Conservation (phyloP, 2,888 invertebrate genomes). For the Andrena marginata region DNA sequence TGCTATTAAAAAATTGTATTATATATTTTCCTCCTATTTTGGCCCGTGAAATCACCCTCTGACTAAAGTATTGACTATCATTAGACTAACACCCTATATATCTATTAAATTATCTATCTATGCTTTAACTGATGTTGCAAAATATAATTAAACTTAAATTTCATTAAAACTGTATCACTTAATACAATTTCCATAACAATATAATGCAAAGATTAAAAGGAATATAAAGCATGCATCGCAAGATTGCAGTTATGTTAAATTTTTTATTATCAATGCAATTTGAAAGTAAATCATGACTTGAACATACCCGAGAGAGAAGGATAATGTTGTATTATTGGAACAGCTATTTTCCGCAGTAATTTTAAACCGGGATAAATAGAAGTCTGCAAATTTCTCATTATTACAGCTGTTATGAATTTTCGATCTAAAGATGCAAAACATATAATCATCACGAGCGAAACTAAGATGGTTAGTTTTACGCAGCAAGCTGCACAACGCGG, state of each 20-base stretch:
- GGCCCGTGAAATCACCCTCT: no score
- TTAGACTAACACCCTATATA: no score
- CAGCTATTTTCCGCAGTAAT: slow-evolving; percentile 89
- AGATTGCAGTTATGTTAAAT: neutral
- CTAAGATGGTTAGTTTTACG: slow-evolving; percentile 72
- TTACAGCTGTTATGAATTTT: slow-evolving; percentile 88
- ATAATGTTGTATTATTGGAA: slow-evolving; percentile 91
- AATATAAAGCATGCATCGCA: neutral
- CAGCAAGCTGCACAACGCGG: slow-evolving; percentile 56
- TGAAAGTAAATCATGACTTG: neutral
- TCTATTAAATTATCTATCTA: no score
- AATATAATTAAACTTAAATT: neutral
- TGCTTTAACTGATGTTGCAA: no score
- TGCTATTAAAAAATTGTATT: no score
- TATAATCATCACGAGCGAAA: slow-evolving; percentile 82
- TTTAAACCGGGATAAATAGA: slow-evolving; percentile 93
- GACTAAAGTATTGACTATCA: no score
- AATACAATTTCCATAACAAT: no score
- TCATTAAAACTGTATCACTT: neutral
- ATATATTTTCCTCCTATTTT: no score
- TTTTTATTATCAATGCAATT: neutral
- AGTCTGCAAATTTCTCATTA: slow-evolving; percentile 91
- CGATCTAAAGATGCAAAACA: slow-evolving; percentile 86
- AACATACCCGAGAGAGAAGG: slow-evolving; percentile 90
- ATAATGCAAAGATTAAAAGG: no score